Evolutionary conservation across 2,797 vertebrate species (phyloP).

Genomic region (Anomalospiza imberbis): DNA sequence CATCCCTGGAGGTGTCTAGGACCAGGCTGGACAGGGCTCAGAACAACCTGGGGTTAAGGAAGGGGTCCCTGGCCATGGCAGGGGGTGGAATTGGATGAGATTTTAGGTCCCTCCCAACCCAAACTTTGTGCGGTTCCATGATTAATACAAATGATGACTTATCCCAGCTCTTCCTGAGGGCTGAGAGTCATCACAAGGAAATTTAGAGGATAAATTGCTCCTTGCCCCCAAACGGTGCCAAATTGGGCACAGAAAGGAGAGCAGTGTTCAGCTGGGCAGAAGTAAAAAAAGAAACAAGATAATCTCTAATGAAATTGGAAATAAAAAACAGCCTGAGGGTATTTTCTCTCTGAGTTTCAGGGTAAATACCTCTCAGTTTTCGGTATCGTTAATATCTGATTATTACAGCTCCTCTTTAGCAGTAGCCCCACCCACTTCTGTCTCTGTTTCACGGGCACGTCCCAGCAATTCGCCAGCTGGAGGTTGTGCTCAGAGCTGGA

Average conservation of each 20-base stretch:
- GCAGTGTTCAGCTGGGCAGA: background rate
- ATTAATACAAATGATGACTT: background rate
- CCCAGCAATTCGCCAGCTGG: constrained; percentile 31
- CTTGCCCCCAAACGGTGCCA: background rate
- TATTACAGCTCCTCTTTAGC: background rate
- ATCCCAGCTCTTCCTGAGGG: background rate
- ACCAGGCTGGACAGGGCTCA: background rate
- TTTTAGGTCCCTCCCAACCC: background rate
- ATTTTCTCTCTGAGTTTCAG: constrained; percentile 7
- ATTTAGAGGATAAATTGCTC: background rate
- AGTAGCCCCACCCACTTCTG: background rate
- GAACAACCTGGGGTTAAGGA: background rate
- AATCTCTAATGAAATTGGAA: background rate
- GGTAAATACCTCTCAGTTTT: background rate
- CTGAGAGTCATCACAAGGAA: background rate
- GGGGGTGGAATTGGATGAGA: background rate
- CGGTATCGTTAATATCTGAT: background rate
- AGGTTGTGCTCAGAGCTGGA: constrained; percentile 26
- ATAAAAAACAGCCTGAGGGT: background rate
- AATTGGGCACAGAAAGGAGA: background rate
- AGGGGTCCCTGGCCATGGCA: background rate
- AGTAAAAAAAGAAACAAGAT: background rate
- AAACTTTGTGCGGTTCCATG: background rate
- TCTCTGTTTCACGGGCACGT: background rate
- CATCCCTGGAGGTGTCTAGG: background rate